Evolutionary conservation across 2,797 vertebrate genomes (phyloP).

Genomic region (Taenioides sp.): DNA sequence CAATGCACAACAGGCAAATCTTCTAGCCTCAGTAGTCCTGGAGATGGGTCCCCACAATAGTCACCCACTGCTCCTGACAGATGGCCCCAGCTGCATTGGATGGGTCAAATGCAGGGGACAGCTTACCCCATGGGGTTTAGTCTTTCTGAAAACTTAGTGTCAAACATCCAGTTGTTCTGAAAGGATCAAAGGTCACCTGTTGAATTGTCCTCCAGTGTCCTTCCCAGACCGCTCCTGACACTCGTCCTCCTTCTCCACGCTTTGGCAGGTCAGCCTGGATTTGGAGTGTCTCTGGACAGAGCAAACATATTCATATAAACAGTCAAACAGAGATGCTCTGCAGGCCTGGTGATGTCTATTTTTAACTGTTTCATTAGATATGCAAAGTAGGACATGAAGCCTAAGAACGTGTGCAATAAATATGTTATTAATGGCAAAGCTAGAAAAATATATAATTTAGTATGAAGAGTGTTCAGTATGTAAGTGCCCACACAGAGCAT

Average conservation of each 20-base stretch:
- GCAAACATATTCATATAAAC: slow-evolving; percentile 34
- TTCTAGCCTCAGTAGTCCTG: not conserved
- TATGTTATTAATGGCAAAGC: not conserved
- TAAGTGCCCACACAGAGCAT: slow-evolving; percentile 18
- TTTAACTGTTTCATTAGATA: not conserved
- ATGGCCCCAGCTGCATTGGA: not conserved
- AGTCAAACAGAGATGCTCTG: not conserved
- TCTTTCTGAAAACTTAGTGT: slow-evolving; percentile 10
- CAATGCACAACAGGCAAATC: not conserved
- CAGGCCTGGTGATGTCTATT: not conserved
- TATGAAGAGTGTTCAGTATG: slow-evolving; percentile 15
- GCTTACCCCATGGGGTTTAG: not conserved
- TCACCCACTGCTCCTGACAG: not conserved
- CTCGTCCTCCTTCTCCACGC: slow-evolving; percentile 87
- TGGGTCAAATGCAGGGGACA: not conserved
- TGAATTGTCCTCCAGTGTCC: slow-evolving; percentile 83
- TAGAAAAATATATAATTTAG: not conserved
- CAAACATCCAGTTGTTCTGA: slow-evolving; percentile 24
- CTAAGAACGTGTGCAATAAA: not conserved
- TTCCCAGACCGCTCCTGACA: slow-evolving; percentile 77
- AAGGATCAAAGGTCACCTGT: slow-evolving; percentile 79
- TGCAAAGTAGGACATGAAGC: not conserved
- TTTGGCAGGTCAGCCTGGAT: slow-evolving; percentile 83
- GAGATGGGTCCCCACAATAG: not conserved
- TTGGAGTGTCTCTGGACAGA: slow-evolving; percentile 85